phyloP scores from a whole-genome alignment of 2,113 vertebrate species.

The Capricornis sumatraensis region DNA sequence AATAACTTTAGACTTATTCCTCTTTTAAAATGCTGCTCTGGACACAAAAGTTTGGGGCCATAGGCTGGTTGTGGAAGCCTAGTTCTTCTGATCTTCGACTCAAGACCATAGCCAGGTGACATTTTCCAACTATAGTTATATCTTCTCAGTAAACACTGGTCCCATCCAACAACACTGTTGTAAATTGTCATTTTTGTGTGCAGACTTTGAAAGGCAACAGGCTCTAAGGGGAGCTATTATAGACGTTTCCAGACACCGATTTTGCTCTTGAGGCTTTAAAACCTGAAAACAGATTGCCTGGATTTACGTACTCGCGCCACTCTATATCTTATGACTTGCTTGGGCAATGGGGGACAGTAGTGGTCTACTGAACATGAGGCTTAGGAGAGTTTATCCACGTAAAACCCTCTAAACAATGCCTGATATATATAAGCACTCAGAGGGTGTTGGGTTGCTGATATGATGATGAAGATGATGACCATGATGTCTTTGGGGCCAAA shows the following conservation, averaged over 20 bases:
- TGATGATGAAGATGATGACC: not conserved
- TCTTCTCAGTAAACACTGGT: not conserved
- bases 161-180: not conserved
- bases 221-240: not conserved
- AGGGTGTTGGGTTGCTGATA: not conserved
- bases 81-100: not conserved
- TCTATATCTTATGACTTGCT: not conserved
- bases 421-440: not conserved
- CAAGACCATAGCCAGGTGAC: not conserved
- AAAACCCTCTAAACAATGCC: not conserved
- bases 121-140: not conserved
- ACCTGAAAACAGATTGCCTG: not conserved
- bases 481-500: not conserved
- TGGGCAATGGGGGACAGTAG: not conserved
- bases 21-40: not conserved
- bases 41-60: not conserved
- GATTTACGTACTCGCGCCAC: not conserved
- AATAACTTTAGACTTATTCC: not conserved
- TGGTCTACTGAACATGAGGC: not conserved
- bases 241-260: not conserved
- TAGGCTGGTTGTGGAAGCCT: not conserved
- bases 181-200: not conserved
- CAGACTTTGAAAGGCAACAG: not conserved
- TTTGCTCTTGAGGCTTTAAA: not conserved
- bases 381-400: not conserved